Evolutionary conservation across 2,797 vertebrate genomes (phyloP), one percentile per base, ranked within the genome.

Genomic region (Sternotherus odoratus): DNA sequence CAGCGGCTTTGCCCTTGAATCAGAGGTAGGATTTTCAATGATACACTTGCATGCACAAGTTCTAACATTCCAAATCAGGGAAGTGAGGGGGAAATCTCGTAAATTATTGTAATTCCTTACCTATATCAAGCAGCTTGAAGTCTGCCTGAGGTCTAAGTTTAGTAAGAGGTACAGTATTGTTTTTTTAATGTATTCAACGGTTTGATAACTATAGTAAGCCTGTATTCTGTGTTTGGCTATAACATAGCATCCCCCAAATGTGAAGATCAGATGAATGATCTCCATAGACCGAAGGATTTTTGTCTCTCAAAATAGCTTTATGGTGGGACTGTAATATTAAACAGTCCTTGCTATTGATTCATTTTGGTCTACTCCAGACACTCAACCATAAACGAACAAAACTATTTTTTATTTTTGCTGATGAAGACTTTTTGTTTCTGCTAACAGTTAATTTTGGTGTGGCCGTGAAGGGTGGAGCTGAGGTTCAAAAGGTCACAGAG

Each of bases 401-500:
- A 19, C 66, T 28, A 33, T 15, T 66, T 57, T 66, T 54, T 1
- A 80, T 93, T 92, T 91, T 84, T 94, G 90, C 92, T 95, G 87
- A 86, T 82, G 51, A n/a, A 92, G 69, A 43, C 79, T 86, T 88
- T 81, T 74, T 84, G 53, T 30, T 93, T 89, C 85, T 78, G 77
- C 85, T 13, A 91, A 83, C 81, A 46, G 72, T 95, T 92, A 36
- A 87, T 12, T 86, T 39, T 79, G 33, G 83, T 2, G 0, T 54
- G 24, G 57, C 28, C 72, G 74, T 39, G 28, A 28, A 96, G 97
- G 97, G 96, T 96, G 97, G 95, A 87, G 96, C 91, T 63, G 82
- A 94, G 92, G n/a, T 96, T 95, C 92, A 84, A 77, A 95, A 94
- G 39, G 87, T 88, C 90, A 92, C 57, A 78, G 49, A 92, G 43